Evolutionary conservation across 2,113 vertebrate genomes (phyloP).

Genomic region (Anoura caudifer): DNA sequence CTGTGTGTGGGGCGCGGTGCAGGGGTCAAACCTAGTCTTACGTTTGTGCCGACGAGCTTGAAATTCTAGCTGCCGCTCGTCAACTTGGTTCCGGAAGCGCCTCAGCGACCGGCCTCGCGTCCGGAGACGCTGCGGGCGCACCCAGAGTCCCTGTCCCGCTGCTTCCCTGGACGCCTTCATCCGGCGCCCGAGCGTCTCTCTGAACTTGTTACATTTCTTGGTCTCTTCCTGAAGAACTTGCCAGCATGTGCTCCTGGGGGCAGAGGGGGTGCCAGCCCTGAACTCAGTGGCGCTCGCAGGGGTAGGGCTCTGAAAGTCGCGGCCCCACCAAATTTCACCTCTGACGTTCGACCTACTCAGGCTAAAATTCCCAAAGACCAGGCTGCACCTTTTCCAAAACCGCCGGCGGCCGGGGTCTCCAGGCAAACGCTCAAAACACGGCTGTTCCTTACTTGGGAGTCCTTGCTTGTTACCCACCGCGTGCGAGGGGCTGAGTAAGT

Average conservation of each 20-base stretch:
- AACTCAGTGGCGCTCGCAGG: not conserved
- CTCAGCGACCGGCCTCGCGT: not conserved
- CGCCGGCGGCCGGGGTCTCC: not conserved
- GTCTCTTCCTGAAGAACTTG: not conserved
- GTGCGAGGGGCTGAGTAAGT: not conserved
- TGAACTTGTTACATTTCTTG: not conserved
- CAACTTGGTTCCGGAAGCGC: not conserved
- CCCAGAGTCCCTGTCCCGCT: not conserved
- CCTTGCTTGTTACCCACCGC: not conserved
- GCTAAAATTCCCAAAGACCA: not conserved
- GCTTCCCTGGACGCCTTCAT: not conserved
- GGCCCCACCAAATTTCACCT: not conserved
- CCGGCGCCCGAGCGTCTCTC: not conserved
- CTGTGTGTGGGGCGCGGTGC: constrained; percentile 46
- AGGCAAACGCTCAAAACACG: not conserved
- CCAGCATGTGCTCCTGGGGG: not conserved
- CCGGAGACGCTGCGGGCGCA: not conserved
- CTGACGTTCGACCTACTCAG: not conserved
- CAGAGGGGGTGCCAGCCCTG: not conserved
- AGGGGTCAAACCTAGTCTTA: constrained; percentile 70
- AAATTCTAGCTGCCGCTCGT: constrained; percentile 52
- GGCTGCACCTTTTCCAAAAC: not conserved
- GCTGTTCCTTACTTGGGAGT: not conserved
- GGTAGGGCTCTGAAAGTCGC: not conserved
- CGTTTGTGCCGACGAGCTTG: constrained; percentile 40